phyloP scores from a whole-genome alignment of 2,797 vertebrate species.

The Harpagifer antarcticus region DNA sequence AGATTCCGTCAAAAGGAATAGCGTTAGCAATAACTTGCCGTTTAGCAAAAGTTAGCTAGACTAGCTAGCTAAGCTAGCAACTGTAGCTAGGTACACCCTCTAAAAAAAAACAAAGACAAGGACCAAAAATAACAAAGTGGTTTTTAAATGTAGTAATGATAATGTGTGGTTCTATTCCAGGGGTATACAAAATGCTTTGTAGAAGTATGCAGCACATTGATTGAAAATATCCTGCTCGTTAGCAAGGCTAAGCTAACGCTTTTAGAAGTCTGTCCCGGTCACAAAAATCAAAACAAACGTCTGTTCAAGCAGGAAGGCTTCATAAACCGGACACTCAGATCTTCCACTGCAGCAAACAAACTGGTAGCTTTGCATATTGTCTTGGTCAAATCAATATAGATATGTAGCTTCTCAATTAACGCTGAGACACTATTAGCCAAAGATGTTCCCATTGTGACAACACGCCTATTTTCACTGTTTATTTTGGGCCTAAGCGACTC shows the following conservation, averaged over 20 bases:
- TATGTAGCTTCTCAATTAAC: neutral
- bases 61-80: slow-evolving; percentile 64
- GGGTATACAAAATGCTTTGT: neutral
- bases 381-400: neutral
- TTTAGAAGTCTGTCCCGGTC: slow-evolving; percentile 55
- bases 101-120: neutral
- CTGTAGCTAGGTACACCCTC: slow-evolving; percentile 23
- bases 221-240: slow-evolving; percentile 20
- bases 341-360: slow-evolving; percentile 25
- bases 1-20: neutral
- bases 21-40: slow-evolving; percentile 50
- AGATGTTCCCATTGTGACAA: slow-evolving; percentile 44
- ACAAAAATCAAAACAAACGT: slow-evolving; percentile 78
- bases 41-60: slow-evolving; percentile 75
- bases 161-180: neutral
- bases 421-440: slow-evolving; percentile 29
- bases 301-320: slow-evolving; percentile 23
- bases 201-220: neutral
- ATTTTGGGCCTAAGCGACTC: slow-evolving; percentile 71
- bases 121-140: accelerated
- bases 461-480: slow-evolving; percentile 74
- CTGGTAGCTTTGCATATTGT: neutral
- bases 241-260: slow-evolving; percentile 67
- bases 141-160: neutral
- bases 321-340: slow-evolving; percentile 30